Evolutionary conservation across 1,140 invertebrate species (phyloP), one percentile per base, ranked within the genome.

Genomic region (Leptopilina clavipes): DNA sequence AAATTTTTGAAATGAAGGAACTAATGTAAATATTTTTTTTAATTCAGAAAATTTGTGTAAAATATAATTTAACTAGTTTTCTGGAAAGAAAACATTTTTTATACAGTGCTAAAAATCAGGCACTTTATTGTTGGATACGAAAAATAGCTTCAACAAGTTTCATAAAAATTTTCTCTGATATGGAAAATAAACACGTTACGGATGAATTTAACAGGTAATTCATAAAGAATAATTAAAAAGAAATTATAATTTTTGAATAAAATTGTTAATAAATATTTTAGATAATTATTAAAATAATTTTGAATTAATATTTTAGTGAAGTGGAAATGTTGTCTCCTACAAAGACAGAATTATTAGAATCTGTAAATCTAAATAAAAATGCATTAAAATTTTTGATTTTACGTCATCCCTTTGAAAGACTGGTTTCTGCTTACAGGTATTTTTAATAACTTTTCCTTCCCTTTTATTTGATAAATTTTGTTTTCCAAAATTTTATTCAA

Each of bases 351-450:
- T 31, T 65, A 65, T 31, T 65, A 11, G 77, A 82, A 74, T 86
- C 48, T 52, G 18, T 80, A 1, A 73, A 80, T 31, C 80, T 81
- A 8, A 79, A 89, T 70, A 52, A 74, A 17, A 77, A 76, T 17
- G 72, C 84, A 17, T 89, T 88, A 59, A 91, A 89, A 78, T 89
- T 92, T 73, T 72, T 92, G 1, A 76, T 91, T 17, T 90, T 92
- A 0, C 86, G 92, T 45, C 91, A 92, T 84, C 92, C 92, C 0
- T 92, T 92, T 79, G 86, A 91, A 74, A 85, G 92, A 10, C 76
- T 92, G 1, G 87, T 92, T 6, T 92, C 91, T n/a, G 89, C 91
- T 0, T 92, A 90, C 74, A 87, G 89, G 89, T 89, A 86, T 82
- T 37, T 14, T 10, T n/a, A 25, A 22, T 56, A 40, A 70, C 43